Percentiles rank a stretch among this genome's conserved stretches.
Evolutionary conservation across 2,797 vertebrate species (phyloP).

Genomic region (Microtus obscurus): DNA sequence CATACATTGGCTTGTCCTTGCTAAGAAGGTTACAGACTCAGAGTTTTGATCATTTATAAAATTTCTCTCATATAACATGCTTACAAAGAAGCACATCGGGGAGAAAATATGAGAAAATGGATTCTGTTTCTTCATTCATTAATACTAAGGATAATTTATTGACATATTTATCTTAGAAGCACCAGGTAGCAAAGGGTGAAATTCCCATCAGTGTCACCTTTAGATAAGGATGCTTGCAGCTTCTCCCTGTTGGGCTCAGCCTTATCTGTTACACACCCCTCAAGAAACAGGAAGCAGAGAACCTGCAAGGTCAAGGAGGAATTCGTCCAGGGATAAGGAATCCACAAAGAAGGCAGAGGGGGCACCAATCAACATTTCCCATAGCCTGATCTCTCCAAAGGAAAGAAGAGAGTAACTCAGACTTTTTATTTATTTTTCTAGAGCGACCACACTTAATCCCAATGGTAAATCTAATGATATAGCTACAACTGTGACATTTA

Average conservation of each 20-base stretch:
- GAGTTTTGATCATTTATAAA: background rate
- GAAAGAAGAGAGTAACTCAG: background rate
- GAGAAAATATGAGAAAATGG: conserved; percentile 34
- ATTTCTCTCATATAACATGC: background rate
- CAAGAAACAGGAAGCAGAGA: background rate
- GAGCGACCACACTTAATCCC: conserved; percentile 19
- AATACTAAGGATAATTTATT: conserved; percentile 8
- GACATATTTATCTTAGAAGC: conserved; percentile 37
- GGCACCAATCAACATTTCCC: background rate
- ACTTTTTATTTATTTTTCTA: conserved; percentile 41
- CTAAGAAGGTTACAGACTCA: background rate
- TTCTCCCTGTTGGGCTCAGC: background rate
- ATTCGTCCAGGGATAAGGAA: background rate
- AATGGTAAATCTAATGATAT: conserved; percentile 34
- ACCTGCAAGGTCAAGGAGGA: background rate
- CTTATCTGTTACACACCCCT: background rate
- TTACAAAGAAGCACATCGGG: background rate
- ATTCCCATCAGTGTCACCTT: background rate
- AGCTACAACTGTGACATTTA: background rate
- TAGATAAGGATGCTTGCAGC: background rate
- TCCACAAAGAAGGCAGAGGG: background rate
- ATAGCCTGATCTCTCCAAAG: background rate
- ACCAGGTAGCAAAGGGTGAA: background rate
- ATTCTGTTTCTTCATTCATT: conserved; percentile 18
- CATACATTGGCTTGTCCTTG: background rate